phyloP scores from a whole-genome alignment of 37 sponge, comb jelly and placozoan species.

The Agelas oroides region DNA sequence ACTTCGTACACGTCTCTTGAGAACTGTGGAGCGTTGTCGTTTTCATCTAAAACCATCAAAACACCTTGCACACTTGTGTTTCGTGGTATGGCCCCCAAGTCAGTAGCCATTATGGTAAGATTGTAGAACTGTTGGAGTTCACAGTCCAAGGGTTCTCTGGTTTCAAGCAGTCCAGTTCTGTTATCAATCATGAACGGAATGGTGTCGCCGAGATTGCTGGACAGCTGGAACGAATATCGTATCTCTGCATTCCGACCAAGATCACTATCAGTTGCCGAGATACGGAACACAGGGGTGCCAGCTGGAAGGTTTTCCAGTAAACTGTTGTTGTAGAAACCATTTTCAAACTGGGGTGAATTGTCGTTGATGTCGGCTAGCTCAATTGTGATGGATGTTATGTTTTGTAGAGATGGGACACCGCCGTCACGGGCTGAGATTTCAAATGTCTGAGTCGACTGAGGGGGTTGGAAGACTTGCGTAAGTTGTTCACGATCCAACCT shows the following conservation, averaged over 20 bases:
- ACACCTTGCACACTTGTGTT: constrained; percentile 11
- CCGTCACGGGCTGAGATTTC: constrained; percentile 33
- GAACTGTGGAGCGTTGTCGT: constrained; percentile 80
- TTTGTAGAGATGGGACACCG: constrained; percentile 19
- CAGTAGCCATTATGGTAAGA: constrained; percentile 49
- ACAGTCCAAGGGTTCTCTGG: constrained; percentile 33
- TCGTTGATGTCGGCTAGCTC: constrained; percentile 62
- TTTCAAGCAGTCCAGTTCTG: constrained; percentile 28
- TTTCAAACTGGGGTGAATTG: constrained; percentile 52
- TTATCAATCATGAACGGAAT: constrained; percentile 34
- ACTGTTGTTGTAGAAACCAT: background rate
- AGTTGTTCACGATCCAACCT: constrained; percentile 73
- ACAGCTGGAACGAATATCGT: background rate
- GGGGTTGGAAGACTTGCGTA: constrained; percentile 36
- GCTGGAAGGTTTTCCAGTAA: constrained; percentile 37
- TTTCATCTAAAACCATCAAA: constrained; percentile 57
- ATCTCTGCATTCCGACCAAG: constrained; percentile 39
- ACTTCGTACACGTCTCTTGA: background rate
- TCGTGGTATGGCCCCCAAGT: constrained; percentile 29
- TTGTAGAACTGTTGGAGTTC: constrained; percentile 16
- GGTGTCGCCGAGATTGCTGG: background rate
- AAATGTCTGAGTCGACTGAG: constrained; percentile 7
- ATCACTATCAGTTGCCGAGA: constrained; percentile 49
- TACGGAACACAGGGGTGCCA: constrained; percentile 3
- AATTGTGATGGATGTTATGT: constrained; percentile 8